A percentile compares a stretch with the other conserved stretches of the same genome.
These are phyloP conservation scores for Perca schrenkii DNA, from an alignment of 2,113 vertebrate genomes.

Conservation along the genomic window DNA sequence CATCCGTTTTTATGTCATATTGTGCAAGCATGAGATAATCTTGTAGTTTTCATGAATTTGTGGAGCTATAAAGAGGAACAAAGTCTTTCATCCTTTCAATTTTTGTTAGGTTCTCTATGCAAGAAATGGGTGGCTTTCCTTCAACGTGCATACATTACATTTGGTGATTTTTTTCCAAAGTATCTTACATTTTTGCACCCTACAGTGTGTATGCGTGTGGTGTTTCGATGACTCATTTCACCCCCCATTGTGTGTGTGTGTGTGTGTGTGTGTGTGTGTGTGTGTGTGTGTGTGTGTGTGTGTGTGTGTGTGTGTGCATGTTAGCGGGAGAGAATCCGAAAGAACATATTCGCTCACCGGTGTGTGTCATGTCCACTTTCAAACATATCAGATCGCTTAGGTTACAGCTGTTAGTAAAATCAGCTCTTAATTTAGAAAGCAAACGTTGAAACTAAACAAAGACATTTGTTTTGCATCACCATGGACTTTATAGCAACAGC, in stretches of 20 bases:
- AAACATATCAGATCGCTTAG: conserved; percentile 62
- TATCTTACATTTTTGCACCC: background rate
- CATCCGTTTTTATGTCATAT: background rate
- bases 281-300: background rate
- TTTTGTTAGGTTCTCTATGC: background rate
- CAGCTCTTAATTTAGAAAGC: conserved; percentile 72
- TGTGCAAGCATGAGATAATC: background rate
- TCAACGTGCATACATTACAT: background rate
- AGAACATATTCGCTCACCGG: conserved; percentile 35
- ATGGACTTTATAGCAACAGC: conserved; percentile 57
- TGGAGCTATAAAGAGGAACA: background rate
- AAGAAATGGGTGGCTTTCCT: background rate
- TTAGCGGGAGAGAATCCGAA: background rate
- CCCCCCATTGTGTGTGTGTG: background rate
- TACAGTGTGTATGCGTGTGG: background rate
- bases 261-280: too few relatives aligned
- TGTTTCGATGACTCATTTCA: background rate
- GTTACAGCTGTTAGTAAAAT: conserved; percentile 73
- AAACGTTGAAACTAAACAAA: conserved; percentile 67
- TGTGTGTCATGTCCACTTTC: conserved; percentile 62
- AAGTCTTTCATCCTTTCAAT: background rate
- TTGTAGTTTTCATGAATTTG: background rate
- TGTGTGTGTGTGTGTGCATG: background rate
- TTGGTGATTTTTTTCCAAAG: background rate
- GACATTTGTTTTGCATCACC: conserved; percentile 61